Base-by-base conservation (phyloP, 2,797 vertebrate species). In the Xerus rutilus region DNA sequence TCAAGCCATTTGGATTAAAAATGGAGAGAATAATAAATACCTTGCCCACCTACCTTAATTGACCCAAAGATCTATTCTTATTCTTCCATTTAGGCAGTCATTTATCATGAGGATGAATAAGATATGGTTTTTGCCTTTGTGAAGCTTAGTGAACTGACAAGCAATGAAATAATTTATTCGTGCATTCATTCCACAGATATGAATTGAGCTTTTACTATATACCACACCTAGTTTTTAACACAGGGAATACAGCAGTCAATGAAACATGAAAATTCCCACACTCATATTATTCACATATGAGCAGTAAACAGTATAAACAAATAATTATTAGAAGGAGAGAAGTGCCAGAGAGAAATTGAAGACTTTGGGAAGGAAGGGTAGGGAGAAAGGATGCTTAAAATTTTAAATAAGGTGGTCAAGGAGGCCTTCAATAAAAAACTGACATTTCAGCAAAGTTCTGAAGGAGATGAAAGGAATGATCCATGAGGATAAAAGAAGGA, bases 1-100 rank as follows among this genome's bases (percentile, higher is more conserved):
- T 86, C 12, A 73, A 57, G n/a, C 54, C 59, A 67, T 81, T 87
- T 57, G 39, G 25, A 82, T 87, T 92, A 54, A 87, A 93, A 89
- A 85, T 30, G 13, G n/a, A 96, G 25, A 73, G 30, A 73, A 67
- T 45, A 82, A 52, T 49, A 89, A 74, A n/a, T 78, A 9, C 23
- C 52, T 35, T 67, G 12, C 30, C 25, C 86, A 6, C 39, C 32
- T 59, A 45, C 17, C 25, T 84, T 81, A n/a, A 32, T 35, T 73
- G 32, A 64, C 35, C 17, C 59, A 15, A 30, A 65, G 30, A 88
- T 7, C 39, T 43, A 3, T 7, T 93, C 9, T 85, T 52, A 43
- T 3, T 65, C 20, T 74, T 91, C 20, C 17, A 8, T 21, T 93
- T 62, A 77, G 64, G 59, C 3, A 6, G 5, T 72, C n/a, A 39